Conservation (phyloP, 2,113 vertebrate genomes). For the Peromyscus polionotus region DNA sequence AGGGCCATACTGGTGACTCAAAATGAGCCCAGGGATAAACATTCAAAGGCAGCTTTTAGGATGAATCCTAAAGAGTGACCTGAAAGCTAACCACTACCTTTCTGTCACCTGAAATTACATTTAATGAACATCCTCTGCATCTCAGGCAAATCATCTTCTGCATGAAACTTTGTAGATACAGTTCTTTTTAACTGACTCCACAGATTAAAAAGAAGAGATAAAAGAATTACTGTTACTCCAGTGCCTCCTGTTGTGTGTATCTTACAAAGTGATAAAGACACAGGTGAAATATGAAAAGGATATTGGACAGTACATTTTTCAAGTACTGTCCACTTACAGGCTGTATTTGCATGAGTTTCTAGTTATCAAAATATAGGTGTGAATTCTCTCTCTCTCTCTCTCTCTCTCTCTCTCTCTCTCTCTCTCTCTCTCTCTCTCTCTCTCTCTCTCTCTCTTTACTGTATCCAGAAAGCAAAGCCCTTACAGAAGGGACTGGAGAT, state of each 20-base stretch:
- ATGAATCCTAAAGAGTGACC: background rate
- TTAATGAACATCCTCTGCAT: background rate
- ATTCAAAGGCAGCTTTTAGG: background rate
- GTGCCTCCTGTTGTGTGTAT: background rate
- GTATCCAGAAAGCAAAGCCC: conserved; percentile 66
- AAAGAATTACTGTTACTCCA: conserved; percentile 35
- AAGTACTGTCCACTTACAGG: conserved; percentile 58
- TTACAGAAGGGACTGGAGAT: background rate
- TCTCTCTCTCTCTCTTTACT: background rate
- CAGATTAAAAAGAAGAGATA: conserved; percentile 20
- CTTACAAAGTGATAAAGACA: conserved; percentile 70
- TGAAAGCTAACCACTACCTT: conserved; percentile 44
- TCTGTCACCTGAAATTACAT: conserved; percentile 20
- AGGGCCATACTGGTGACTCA: background rate
- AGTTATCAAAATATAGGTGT: conserved; percentile 69
- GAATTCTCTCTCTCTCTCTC: conserved; percentile 1
- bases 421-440: too few species aligned
- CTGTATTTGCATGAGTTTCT: conserved; percentile 72
- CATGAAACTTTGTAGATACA: background rate
- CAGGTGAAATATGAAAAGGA: conserved; percentile 52
- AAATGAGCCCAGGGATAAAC: background rate
- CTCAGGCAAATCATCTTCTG: background rate
- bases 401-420: too few species aligned
- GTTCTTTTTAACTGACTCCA: conserved; percentile 6
- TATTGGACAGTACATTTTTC: conserved; percentile 62